phyloP scores from a whole-genome alignment of 1,140 invertebrate species.

The Ooceraea biroi region DNA sequence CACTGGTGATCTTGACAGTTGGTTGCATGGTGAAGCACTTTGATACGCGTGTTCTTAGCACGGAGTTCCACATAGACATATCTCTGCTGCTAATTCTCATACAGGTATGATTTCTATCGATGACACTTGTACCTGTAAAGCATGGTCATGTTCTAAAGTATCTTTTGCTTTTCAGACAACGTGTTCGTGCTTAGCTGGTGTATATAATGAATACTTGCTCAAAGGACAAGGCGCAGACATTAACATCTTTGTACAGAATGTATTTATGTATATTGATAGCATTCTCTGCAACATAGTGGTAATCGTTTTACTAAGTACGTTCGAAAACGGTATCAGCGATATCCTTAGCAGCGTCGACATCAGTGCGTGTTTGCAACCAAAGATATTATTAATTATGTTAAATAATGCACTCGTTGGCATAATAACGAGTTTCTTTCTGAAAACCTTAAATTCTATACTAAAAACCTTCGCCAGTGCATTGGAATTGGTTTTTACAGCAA shows the following conservation, averaged over 20 bases:
- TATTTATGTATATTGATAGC: constrained; percentile 98
- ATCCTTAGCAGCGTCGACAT: constrained; percentile 88
- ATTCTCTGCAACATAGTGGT: constrained; percentile 94
- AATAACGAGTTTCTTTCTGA: constrained; percentile 97
- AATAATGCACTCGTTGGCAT: constrained; percentile 97
- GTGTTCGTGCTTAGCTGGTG: constrained; percentile 97
- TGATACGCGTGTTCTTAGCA: constrained; percentile 80
- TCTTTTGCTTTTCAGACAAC: constrained; percentile 91
- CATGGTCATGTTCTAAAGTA: neutral
- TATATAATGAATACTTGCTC: constrained; percentile 98
- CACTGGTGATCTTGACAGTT: constrained; percentile 93
- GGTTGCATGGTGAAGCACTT: constrained; percentile 96
- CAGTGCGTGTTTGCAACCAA: constrained; percentile 81
- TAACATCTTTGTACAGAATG: constrained; percentile 97
- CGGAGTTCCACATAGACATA: constrained; percentile 88
- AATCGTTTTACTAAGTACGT: constrained; percentile 88
- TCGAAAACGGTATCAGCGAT: constrained; percentile 88
- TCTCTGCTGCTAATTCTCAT: constrained; percentile 91
- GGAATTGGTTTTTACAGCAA: constrained; percentile 96
- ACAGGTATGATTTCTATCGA: constrained; percentile 80
- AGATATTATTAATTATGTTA: constrained; percentile 93
- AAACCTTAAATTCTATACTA: constrained; percentile 97
- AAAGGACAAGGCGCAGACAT: constrained; percentile 94
- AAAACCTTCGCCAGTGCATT: constrained; percentile 98
- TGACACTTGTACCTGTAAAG: neutral